Base-by-base conservation (phyloP, 2,113 vertebrate genomes). In the Neolamprologus toae region DNA sequence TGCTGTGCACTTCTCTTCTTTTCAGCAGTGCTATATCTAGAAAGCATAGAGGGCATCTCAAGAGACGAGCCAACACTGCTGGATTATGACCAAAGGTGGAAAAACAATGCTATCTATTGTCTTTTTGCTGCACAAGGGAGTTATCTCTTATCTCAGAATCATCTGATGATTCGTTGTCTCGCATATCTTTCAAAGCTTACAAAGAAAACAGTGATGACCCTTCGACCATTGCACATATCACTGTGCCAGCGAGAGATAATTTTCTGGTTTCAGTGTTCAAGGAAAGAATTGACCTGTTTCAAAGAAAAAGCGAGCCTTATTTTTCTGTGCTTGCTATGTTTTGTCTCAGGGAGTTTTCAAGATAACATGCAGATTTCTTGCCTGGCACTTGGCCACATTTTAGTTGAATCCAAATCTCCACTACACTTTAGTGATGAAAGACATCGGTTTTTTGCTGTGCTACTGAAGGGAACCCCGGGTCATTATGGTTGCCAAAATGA, bases 151-250 rank as follows among this genome's bases (percentile, higher is more conserved):
- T 94, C 92, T 82, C 13, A 3, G 40, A 89, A 81, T 80, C 86
- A 92, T 92, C 83, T 85, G 59, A 12, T 83, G 91, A 92, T 85
- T 89, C 68, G 79, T 84, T 88, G 88, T 85, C 90, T 81, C 33
- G n/a, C 92, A 90, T 89, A 88, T 90, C 93, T 92, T 90, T 84
- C 91, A 81, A 83, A 66, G 88, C 90, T 90, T 82, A 86, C 89
- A 88, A 73, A 90, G 90, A 76, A 91, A 90, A 53, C 78, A 47
- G n/a, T 2, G 83, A 90, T 92, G 90, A 90, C 92, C 91, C 86
- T 87, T 61, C 49, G 71, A 81, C 88, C 88, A 40, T 6, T 42
- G 78, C 85, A 54, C 76, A 79, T 49, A 90, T 92, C 89, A 42
- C 59, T 23, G 82, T 71, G 90, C 57, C 84, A 12, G 73, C 6